These are phyloP conservation scores for Orthosia incerta DNA, from an alignment of 2,888 invertebrate genomes.

Conservation along the genomic window DNA sequence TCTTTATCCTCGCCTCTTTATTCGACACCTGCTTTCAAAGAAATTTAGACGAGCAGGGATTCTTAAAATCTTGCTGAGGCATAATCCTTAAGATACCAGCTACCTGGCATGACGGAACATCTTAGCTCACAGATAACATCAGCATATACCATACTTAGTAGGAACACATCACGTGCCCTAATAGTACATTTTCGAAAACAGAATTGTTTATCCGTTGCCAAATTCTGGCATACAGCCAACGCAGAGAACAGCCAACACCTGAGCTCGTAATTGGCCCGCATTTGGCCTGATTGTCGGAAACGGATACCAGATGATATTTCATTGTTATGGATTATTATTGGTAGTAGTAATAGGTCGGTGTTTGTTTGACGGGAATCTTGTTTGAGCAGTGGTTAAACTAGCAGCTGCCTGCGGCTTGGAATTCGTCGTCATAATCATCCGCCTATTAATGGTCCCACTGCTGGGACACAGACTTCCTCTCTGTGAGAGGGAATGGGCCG, in stretches of 20 bases:
- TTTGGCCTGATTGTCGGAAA: conserved; percentile 69
- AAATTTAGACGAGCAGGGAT: background rate
- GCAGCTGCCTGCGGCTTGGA: no score
- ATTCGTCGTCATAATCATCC: no score
- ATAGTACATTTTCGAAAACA: conserved; percentile 63
- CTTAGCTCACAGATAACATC: conserved; percentile 35
- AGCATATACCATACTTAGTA: conserved; percentile 49
- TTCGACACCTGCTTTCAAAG: background rate
- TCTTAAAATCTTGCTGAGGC: background rate
- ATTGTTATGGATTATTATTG: conserved; percentile 61
- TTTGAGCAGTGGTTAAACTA: background rate
- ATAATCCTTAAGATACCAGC: conserved; percentile 17
- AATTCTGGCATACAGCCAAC: conserved; percentile 62
- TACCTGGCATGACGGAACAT: background rate
- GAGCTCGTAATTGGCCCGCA: conserved; percentile 74
- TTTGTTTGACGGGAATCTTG: conserved; percentile 32
- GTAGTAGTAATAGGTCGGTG: conserved; percentile 30
- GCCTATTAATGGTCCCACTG: no score
- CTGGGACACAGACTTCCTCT: no score
- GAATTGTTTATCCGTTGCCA: conserved; percentile 63
- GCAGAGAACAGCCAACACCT: conserved; percentile 72
- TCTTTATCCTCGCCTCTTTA: background rate
- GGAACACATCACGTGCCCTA: conserved; percentile 47
- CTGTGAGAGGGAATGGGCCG: no score
- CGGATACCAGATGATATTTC: conserved; percentile 64